Evolutionary conservation across 2,113 vertebrate species (phyloP), one percentile per base, ranked within the genome.

Genomic region (Sebastes schlegelii): DNA sequence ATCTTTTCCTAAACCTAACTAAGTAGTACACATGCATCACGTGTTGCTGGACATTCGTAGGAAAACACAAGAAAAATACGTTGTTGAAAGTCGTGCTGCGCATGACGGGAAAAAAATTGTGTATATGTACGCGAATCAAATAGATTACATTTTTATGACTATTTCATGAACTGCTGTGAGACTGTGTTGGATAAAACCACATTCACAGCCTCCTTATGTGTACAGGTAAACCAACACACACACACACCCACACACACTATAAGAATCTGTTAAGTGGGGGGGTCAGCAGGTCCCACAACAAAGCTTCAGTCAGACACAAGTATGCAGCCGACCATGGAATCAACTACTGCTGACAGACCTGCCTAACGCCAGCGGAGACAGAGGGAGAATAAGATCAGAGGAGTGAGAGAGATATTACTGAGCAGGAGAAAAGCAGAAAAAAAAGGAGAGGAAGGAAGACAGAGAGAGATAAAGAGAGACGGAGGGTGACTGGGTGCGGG

Each of bases 261-360:
- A 49, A 66, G 58, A 82, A 63, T 88, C 69, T 67, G 7, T 79
- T 86, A 79, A 81, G 74, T 70, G 57, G 67, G 54, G 71, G 68
- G 71, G 86, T 88, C 84, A 91, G 80, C 71, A 80, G 63, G 80
- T 84, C 77, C 74, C 83, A 69, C 88, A 91, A 92, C 87, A 93
- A 91, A 88, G 84, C 87, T 82, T 90, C 81, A 92, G 85, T 93
- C 90, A 91, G 85, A 88, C 80, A 77, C 77, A 89, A 84, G 83
- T 85, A 83, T 83, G 86, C 79, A 80, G 75, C 74, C 17, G 8
- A 76, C 17, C 63, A 5, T 79, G 85, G 89, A 92, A 92, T 93
- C 89, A 82, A 60, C 82, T 79, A 23, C 86, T 82, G 80, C 79
- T 88, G 91, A 93, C 84, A 90, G 88, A 90, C 84, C 79, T 55